A percentile compares a stretch with the other conserved stretches of the same genome.
Evolutionary conservation across 2,888 invertebrate species (phyloP).

Genomic region (Habrosyne pyritoides): DNA sequence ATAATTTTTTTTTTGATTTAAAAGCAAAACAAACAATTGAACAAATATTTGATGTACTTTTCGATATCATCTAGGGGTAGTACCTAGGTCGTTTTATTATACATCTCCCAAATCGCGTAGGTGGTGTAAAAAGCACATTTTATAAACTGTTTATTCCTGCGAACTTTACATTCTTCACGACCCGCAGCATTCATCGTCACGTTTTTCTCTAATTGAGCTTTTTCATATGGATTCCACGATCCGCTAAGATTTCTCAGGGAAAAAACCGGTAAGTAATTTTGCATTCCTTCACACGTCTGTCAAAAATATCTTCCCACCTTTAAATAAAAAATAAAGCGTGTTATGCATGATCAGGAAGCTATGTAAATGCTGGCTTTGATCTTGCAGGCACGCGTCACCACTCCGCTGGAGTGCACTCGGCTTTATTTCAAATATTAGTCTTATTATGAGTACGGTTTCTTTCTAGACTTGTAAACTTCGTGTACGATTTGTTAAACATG

Average conservation of each 20-base stretch:
- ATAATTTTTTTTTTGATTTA: background rate
- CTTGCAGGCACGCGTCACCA: constrained; percentile 44
- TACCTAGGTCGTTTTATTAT: too few relatives aligned
- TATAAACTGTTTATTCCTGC: too few relatives aligned
- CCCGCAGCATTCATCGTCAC: background rate
- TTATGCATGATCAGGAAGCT: constrained; percentile 51
- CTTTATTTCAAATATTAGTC: constrained; percentile 26
- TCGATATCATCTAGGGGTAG: too few relatives aligned
- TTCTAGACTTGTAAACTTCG: constrained; percentile 3
- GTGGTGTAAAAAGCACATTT: too few relatives aligned
- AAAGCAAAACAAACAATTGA: too few relatives aligned
- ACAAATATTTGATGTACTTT: too few relatives aligned
- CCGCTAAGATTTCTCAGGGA: background rate
- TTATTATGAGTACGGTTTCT: constrained; percentile 12
- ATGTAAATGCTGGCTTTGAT: constrained; percentile 58
- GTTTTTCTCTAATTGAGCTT: background rate
- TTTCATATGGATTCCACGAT: background rate
- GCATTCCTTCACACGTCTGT: background rate
- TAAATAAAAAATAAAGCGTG: constrained; percentile 1
- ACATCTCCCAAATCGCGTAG: too few relatives aligned
- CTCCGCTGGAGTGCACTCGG: constrained; percentile 19
- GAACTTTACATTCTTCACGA: background rate
- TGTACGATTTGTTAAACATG: background rate
- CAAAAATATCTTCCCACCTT: background rate
- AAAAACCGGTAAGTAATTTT: background rate